These are phyloP conservation scores for Bruchidius siliquastri DNA, from an alignment of 2,888 invertebrate genomes.

Conservation along the genomic window DNA sequence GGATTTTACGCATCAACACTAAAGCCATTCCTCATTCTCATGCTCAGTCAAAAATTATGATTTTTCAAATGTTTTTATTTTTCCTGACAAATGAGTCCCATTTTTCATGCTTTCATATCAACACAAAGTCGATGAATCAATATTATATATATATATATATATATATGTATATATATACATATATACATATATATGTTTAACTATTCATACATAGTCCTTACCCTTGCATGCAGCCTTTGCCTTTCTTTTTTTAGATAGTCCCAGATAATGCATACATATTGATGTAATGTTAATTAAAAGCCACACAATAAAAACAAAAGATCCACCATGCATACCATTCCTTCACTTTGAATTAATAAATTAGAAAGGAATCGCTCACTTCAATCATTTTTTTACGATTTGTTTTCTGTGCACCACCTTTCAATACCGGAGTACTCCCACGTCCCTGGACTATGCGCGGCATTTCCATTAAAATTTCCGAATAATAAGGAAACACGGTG, in stretches of 20 bases:
- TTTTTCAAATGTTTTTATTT: too few relatives aligned
- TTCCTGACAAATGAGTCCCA: too few relatives aligned
- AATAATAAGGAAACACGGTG: background rate
- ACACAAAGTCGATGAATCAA: too few relatives aligned
- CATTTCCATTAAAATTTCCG: background rate
- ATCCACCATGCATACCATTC: background rate
- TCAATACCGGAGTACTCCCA: background rate
- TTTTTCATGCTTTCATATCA: too few relatives aligned
- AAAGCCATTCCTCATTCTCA: too few relatives aligned
- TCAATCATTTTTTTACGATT: background rate
- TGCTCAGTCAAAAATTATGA: too few relatives aligned
- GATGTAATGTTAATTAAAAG: background rate
- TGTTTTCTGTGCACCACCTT: background rate
- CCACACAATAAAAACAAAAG: background rate
- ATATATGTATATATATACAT: too few relatives aligned
- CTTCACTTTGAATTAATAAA: background rate
- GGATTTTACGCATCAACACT: too few relatives aligned
- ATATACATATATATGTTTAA: background rate
- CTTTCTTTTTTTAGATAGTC: background rate
- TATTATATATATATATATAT: too few relatives aligned
- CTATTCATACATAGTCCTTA: background rate
- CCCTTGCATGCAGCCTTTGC: background rate
- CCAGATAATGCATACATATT: background rate
- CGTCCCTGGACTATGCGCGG: background rate
- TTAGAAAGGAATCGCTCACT: background rate